phyloP scores from a whole-genome alignment of 2,888 invertebrate species.

The Cheilosia impressa region DNA sequence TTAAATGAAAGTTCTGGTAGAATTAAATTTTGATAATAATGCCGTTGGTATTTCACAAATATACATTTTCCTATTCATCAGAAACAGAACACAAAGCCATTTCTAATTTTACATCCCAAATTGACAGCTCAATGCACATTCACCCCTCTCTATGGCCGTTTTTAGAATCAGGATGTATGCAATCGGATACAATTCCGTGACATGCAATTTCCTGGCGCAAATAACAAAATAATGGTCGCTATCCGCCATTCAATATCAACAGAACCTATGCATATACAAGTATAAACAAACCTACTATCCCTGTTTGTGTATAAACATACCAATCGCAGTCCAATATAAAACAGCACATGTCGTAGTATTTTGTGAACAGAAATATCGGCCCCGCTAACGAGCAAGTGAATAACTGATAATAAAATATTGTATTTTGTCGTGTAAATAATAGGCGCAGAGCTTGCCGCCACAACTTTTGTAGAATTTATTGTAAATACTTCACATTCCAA shows the following conservation, averaged over 20 bases:
- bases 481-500: constrained; percentile 69
- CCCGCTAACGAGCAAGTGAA: constrained; percentile 44
- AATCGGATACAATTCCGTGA: constrained; percentile 54
- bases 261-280: neutral
- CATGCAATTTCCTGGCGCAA: constrained; percentile 67
- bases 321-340: constrained; percentile 27
- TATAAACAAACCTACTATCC: neutral
- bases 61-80: neutral
- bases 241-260: constrained; percentile 28
- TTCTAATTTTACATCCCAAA: neutral
- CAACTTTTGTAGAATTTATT: constrained; percentile 20
- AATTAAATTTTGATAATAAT: too few species aligned
- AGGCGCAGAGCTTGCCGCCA: neutral
- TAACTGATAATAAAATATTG: constrained; percentile 42
- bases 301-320: neutral
- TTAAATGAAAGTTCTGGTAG: too few species aligned
- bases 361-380: constrained; percentile 39
- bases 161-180: constrained; percentile 30
- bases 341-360: constrained; percentile 30
- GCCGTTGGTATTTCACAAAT: too few species aligned
- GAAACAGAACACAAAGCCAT: neutral
- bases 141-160: neutral
- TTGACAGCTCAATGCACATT: constrained; percentile 5
- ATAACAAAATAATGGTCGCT: constrained; percentile 57
- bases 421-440: constrained; percentile 46